phyloP scores from a whole-genome alignment of 23 tunicate species.

The Halocynthia roretzi region DNA sequence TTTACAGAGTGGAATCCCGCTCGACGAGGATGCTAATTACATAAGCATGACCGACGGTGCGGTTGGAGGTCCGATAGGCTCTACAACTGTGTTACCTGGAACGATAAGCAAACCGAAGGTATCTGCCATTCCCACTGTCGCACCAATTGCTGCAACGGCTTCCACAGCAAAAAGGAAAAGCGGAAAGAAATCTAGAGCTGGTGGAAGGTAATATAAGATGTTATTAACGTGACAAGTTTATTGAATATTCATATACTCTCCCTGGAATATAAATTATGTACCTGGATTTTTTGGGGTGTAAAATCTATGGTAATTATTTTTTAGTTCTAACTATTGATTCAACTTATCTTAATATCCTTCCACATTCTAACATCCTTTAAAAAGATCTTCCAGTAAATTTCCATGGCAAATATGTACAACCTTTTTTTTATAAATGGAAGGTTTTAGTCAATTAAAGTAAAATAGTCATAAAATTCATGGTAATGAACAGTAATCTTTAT shows the following conservation, averaged over 20 bases:
- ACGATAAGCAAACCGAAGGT: background rate
- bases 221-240: too few species aligned
- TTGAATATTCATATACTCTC: too few species aligned
- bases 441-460: too few species aligned
- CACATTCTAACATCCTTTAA: background rate
- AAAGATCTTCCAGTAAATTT: too few species aligned
- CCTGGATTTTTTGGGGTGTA: too few species aligned
- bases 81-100: background rate
- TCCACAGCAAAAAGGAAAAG: constrained; percentile 66
- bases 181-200: constrained; percentile 54
- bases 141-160: background rate
- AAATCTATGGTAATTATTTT: too few species aligned
- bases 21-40: constrained; percentile 76
- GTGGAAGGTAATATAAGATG: constrained; percentile 37
- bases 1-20: constrained; percentile 58
- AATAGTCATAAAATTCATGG: too few species aligned
- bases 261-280: too few species aligned
- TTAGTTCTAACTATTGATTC: too few species aligned
- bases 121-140: background rate
- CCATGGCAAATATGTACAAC: too few species aligned
- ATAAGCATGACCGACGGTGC: constrained; percentile 18
- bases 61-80: background rate
- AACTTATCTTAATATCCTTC: too few species aligned
- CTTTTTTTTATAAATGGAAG: too few species aligned
- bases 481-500: background rate